Conservation (phyloP, 2,888 invertebrate species). For the Tuta absoluta region DNA sequence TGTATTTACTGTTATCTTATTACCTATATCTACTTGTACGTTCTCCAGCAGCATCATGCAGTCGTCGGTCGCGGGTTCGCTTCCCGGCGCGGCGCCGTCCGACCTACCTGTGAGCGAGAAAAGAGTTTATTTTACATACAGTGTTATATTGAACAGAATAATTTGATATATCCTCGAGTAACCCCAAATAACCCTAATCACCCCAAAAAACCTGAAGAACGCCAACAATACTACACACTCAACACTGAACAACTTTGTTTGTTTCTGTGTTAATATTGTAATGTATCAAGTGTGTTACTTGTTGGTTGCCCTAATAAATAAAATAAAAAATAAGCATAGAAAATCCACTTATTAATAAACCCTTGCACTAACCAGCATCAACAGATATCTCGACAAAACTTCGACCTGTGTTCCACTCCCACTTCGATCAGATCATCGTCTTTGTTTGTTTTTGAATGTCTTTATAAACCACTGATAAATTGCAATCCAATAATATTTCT, state of each 20-base stretch:
- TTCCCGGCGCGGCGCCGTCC: not conserved
- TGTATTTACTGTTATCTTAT: not conserved
- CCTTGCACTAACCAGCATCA: constrained; percentile 47
- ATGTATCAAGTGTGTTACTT: too few species aligned
- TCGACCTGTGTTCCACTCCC: constrained; percentile 18
- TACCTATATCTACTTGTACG: constrained; percentile 49
- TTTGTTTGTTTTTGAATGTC: too few species aligned
- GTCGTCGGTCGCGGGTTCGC: constrained; percentile 44
- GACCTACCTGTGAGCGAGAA: not conserved
- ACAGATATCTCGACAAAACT: constrained; percentile 61
- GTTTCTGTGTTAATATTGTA: too few species aligned
- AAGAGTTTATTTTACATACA: too few species aligned
- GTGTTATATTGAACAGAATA: not conserved
- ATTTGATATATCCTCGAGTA: too few species aligned
- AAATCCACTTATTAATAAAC: not conserved
- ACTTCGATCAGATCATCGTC: constrained; percentile 11
- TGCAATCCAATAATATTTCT: too few species aligned
- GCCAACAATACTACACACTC: too few species aligned
- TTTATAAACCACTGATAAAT: too few species aligned
- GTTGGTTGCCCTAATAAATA: too few species aligned
- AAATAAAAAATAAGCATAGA: not conserved
- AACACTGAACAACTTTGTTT: too few species aligned
- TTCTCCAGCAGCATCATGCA: constrained; percentile 70
- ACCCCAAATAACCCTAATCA: too few species aligned
- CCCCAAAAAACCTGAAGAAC: too few species aligned